Evolutionary conservation across 2,113 vertebrate genomes (phyloP).

Genomic region (Xerus inauris): DNA sequence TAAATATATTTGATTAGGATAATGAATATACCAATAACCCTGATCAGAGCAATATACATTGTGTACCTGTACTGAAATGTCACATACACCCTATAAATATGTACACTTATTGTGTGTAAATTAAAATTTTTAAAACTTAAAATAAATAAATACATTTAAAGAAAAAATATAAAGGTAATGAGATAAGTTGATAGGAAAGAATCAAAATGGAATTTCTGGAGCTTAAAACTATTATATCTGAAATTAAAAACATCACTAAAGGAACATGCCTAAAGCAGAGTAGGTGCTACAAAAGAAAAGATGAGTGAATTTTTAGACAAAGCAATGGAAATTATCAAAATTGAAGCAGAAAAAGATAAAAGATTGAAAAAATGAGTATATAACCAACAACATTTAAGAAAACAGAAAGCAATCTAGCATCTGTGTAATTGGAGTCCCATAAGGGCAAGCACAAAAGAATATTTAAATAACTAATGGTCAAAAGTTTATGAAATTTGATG

Average conservation of each 20-base stretch:
- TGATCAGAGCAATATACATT: not conserved
- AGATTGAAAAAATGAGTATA: not conserved
- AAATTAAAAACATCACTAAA: not conserved
- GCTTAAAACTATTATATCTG: not conserved
- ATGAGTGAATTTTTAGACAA: not conserved
- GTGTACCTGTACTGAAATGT: not conserved
- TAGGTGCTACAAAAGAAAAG: not conserved
- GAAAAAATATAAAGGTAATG: not conserved
- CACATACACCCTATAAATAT: too few species aligned
- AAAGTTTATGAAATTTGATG: not conserved
- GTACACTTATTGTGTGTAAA: not conserved
- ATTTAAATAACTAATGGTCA: not conserved
- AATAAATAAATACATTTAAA: not conserved
- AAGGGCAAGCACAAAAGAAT: not conserved
- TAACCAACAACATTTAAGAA: not conserved
- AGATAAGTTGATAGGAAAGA: not conserved
- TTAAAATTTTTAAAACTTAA: not conserved
- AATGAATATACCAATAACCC: not conserved
- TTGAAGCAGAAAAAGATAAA: not conserved
- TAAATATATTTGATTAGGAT: not conserved
- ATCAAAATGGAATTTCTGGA: conserved; percentile 18
- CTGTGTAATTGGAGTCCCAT: not conserved
- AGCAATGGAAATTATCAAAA: not conserved
- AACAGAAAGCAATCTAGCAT: not conserved
- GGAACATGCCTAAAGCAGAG: not conserved